These are phyloP conservation scores for Cosmorhoe ocellata DNA, from an alignment of 2,888 invertebrate species.

Conservation along the genomic window DNA sequence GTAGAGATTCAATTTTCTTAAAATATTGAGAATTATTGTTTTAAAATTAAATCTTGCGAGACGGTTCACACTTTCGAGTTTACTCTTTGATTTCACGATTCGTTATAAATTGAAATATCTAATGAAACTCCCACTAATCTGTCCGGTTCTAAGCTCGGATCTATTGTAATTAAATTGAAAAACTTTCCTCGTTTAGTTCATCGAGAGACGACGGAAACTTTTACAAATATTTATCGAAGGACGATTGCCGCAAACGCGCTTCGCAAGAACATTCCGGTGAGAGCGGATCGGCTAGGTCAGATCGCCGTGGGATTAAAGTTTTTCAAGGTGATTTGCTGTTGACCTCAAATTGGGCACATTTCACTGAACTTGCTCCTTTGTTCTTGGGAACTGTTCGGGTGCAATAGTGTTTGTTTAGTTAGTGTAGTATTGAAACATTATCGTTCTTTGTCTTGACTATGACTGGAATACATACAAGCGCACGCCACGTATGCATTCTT, in stretches of 20 bases:
- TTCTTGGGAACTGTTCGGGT: too few relatives aligned
- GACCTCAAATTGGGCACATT: not conserved
- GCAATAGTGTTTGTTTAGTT: too few relatives aligned
- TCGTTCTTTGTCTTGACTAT: too few relatives aligned
- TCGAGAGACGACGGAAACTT: constrained; percentile 62
- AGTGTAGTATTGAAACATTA: too few relatives aligned
- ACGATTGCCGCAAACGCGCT: constrained; percentile 24
- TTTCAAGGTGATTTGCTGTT: not conserved
- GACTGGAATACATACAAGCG: too few relatives aligned
- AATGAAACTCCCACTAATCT: constrained; percentile 19
- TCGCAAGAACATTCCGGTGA: not conserved
- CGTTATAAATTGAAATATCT: constrained; percentile 15
- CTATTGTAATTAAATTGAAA: constrained; percentile 74
- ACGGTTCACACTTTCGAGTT: constrained; percentile 12
- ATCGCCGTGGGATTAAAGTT: not conserved
- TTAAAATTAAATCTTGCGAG: constrained; percentile 18
- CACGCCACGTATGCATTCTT: too few relatives aligned
- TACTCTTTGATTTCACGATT: constrained; percentile 19
- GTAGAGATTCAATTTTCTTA: constrained; percentile 8
- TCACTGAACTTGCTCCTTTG: too few relatives aligned
- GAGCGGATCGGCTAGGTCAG: not conserved
- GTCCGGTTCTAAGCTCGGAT: constrained; percentile 29
- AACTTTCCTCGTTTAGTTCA: constrained; percentile 77
- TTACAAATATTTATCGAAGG: constrained; percentile 60
- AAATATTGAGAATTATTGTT: constrained; percentile 19